A percentile compares a stretch with the other conserved stretches of the same genome.
Conservation (phyloP, 2,797 vertebrate species). For the Cheirogaleus major region DNA sequence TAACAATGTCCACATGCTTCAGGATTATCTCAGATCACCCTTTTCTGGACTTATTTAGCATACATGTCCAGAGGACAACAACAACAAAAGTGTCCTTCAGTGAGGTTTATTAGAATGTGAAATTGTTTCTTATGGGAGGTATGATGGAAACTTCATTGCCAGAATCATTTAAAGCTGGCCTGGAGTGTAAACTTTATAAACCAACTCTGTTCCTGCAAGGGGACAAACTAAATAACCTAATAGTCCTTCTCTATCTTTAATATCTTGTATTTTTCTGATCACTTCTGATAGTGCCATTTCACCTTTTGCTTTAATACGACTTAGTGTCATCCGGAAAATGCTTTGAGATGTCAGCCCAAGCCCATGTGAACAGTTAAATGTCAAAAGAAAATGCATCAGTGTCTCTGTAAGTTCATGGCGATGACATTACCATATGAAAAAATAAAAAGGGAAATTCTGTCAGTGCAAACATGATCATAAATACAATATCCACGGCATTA, state of each 20-base stretch:
- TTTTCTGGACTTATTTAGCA: conserved; percentile 33
- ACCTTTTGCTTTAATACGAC: conserved; percentile 79
- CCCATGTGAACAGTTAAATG: conserved; percentile 77
- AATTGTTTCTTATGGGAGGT: conserved; percentile 73
- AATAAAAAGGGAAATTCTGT: conserved; percentile 64
- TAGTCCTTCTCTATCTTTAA: conserved; percentile 72
- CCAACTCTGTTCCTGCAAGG: conserved; percentile 60
- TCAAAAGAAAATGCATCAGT: conserved; percentile 81
- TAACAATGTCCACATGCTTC: background rate
- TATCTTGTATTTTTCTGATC: conserved; percentile 73
- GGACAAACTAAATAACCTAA: conserved; percentile 69
- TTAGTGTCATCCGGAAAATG: conserved; percentile 76
- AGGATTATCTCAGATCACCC: background rate
- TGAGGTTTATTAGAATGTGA: conserved; percentile 76
- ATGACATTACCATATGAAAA: conserved; percentile 66
- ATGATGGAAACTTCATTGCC: conserved; percentile 73
- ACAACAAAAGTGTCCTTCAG: conserved; percentile 58
- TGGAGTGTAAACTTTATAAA: conserved; percentile 74
- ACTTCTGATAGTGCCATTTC: conserved; percentile 78
- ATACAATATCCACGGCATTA: conserved; percentile 46
- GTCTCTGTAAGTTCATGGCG: conserved; percentile 72
- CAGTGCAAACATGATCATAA: conserved; percentile 34
- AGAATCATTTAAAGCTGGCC: conserved; percentile 80
- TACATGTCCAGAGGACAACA: conserved; percentile 41
- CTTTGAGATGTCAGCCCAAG: conserved; percentile 73